Evolutionary conservation across 2,888 invertebrate genomes (phyloP).

Genomic region (Mactromeris polynyma): DNA sequence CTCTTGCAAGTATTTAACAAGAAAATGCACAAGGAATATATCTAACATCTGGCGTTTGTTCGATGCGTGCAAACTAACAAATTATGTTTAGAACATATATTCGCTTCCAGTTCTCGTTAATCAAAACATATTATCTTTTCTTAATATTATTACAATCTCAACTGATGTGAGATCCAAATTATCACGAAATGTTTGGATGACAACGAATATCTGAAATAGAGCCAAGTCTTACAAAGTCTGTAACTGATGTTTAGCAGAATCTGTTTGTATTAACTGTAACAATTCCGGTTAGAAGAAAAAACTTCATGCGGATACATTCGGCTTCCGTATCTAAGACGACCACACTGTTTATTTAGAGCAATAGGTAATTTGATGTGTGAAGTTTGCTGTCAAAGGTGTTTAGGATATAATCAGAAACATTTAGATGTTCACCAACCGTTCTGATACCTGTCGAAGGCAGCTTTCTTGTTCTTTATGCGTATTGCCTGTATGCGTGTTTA

Average conservation of each 20-base stretch:
- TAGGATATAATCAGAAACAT: not conserved
- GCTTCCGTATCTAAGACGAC: constrained; percentile 5
- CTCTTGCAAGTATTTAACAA: constrained; percentile 3
- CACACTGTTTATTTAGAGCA: not conserved
- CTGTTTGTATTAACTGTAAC: not conserved
- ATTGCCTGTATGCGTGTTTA: no score
- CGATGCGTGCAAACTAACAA: constrained; percentile 46
- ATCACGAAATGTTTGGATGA: constrained; percentile 37
- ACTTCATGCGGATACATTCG: not conserved
- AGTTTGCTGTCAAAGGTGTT: constrained; percentile 8
- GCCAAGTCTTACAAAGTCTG: constrained; percentile 7
- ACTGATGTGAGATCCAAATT: constrained; percentile 27
- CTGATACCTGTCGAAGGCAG: no score
- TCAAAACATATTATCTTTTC: constrained; percentile 62
- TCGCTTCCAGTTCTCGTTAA: constrained; percentile 48
- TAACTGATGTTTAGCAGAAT: not conserved
- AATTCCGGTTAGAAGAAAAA: not conserved
- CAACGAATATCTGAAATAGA: constrained; percentile 27
- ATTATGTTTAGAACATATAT: constrained; percentile 46
- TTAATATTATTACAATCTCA: constrained; percentile 61
- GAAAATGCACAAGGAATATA: not conserved
- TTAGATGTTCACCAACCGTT: no score
- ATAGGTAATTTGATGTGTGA: constrained; percentile 5
- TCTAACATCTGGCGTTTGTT: constrained; percentile 40
- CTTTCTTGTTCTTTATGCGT: no score